Base-by-base conservation (phyloP, 2,113 vertebrate species). In the Gila orcuttii region DNA sequence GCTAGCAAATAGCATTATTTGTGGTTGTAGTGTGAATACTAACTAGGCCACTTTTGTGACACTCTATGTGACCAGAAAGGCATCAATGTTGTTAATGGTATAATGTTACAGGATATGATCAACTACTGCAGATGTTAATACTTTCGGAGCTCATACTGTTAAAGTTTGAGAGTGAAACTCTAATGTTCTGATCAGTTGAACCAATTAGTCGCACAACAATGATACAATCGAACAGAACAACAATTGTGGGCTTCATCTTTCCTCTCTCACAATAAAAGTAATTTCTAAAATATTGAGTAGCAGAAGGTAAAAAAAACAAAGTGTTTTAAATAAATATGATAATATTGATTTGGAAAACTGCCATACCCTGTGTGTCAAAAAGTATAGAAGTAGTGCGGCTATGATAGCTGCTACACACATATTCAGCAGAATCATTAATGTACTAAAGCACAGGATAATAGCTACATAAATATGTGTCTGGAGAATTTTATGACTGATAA, bases 371-470 rank as follows among this genome's bases (percentile, higher is more conserved):
- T 17, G 39, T 81, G 59, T 62, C 42, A 79, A 64, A 45, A 64
- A 47, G 21, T 28, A 64, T 66, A n/a, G 47, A 62, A 64, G 42
- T 19, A 31, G 39, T 21, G 15, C 1, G 36, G 21, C 36, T 28
- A 1, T 47, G 36, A 47, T 64, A 42, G 23, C 78, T 39, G n/a
- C 59, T 28, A 81, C 57, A 64, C 33, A 19, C 39, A 81, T 17
- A 62, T 80, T 47, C 78, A 80, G 59, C 78, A 64, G 36, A 80
- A 25, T 80, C 55, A 64, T 80, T 80, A 64, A 80, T 80, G 78
- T 64, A 64, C 59, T 80, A 74, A 80, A 80, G 78, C n/a, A 64
- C 59, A 64, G 5, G 42, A 80, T 80, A 80, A 80, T 80, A 80
- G 78, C 78, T 80, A 19, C n/a, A 64, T 64, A 64, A 80, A 80